A percentile compares a stretch with the other conserved stretches of the same genome.
Evolutionary conservation across 2,888 invertebrate genomes (phyloP).

Genomic region (Mesopsocus fuscifrons): DNA sequence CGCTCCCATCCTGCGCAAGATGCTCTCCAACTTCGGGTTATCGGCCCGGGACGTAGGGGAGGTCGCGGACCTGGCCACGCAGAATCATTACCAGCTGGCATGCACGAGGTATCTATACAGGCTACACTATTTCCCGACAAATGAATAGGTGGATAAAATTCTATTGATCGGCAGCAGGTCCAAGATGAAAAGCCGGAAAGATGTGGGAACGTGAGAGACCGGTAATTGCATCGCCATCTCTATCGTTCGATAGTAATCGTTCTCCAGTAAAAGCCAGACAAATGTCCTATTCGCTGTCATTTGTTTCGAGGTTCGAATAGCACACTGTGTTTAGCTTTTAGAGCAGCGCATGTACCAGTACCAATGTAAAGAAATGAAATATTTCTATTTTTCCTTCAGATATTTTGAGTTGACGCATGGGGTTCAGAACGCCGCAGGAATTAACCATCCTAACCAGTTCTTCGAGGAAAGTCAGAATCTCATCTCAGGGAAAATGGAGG

Average conservation of each 20-base stretch:
- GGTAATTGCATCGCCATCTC: no score
- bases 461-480: conserved; percentile 61
- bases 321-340: no score
- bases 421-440: conserved; percentile 39
- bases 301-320: no score
- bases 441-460: conserved; percentile 84
- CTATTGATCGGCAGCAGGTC: conserved; percentile 11
- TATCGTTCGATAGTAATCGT: no score
- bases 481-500: conserved; percentile 11
- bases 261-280: no score
- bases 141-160: no score
- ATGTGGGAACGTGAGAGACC: no score
- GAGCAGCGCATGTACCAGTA: no score
- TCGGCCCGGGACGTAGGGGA: conserved; percentile 43
- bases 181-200: no score
- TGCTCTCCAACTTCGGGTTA: conserved; percentile 45
- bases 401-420: conserved; percentile 48
- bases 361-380: no score
- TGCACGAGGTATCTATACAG: conserved; percentile 68
- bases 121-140: no score
- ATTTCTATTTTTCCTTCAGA: neutral
- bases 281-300: no score
- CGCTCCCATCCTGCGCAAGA: conserved; percentile 44
- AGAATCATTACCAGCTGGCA: conserved; percentile 72
- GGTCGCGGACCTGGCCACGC: conserved; percentile 48